Base-by-base conservation (phyloP, 2,888 invertebrate genomes). In the Alloplasta piceator region DNA sequence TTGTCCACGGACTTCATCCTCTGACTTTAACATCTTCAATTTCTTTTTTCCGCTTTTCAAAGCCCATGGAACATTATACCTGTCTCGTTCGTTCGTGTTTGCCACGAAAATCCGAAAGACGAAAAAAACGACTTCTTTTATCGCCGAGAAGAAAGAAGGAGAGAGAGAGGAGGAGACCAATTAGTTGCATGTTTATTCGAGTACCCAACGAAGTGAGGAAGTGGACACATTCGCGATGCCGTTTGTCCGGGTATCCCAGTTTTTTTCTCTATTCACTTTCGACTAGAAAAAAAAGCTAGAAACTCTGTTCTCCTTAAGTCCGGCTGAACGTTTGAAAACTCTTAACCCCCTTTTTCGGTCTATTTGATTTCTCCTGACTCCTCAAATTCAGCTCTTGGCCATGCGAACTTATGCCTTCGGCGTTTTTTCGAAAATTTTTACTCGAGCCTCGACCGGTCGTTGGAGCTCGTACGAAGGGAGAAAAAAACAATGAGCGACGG, bases 151-250 rank as follows among this genome's bases (percentile, higher is more conserved):
- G 43, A 43, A 10, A 43, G 43, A 43, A 10, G 10, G 43, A 43
- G 67, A 75, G 43, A 67, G 43, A 66, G 55, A 78, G 73, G 88
- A 86, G 87, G 87, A 86, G 88, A 90, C 91, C 91, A 91, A 92
- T 91, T 92, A 92, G 91, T 90, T 91, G 85, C 87, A 89, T 90
- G 91, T 91, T 91, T 89, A 82, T 87, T 84, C 83, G 84, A 85
- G 88, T 83, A 82, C 76, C 63, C 50, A 67, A 60, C 56, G 66
- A 38, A 58, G 63, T 43, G 9, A 50, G 16, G 60, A 26, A 41
- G 14, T 71, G 67, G 50, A 84, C 82, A 84, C 86, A 86, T 88
- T 86, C 84, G 80, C 83, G 76, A 87, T 88, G 87, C 86, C 82
- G 85, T 88, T 87, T 87, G 86, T 85, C 9, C 71, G 12, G 61